Evolutionary conservation across 53 echinoderm and acorn worm genomes (phyloP), one percentile per base, ranked within the genome.

Genomic region (Echinometra lucunter): DNA sequence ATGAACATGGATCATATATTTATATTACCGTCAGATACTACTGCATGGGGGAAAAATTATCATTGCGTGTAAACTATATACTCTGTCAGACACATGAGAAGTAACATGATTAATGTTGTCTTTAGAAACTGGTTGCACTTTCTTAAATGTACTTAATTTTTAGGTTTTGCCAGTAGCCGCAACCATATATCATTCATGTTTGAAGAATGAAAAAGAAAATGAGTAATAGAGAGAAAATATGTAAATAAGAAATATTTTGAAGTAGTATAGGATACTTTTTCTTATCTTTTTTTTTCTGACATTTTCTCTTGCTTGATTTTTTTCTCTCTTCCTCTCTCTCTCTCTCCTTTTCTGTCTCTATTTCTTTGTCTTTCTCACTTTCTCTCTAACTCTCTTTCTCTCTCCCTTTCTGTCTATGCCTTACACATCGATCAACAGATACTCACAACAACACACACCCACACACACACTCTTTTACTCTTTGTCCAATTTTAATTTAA

Each of bases 171-270:
- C 78, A 42, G 38, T 78, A 38, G 42, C 42, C 35, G 23, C 38
- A 18, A 38, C 42, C n/a, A n/a, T n/a, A n/a, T 78, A 78, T 42
- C 42, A 78, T 78, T 42, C 21, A 6, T 78, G 21, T 78, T 42
- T 6, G 42, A 78, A 13, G 40, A 42, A 67, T 30, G 30, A 69
- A 69, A 30, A 32, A 4, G 63, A 2, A 6, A 42, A 38, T 19
- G 44, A 40, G 35, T n/a, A 78, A 78, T 69, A 69, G 38, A 42
- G 42, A 78, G 42, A 40, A 78, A 78, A 78, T 40, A 42, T 78
- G 78, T 78, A 78, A 78, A 78, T 78, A 78, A 78, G 78, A 78
- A 30, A 78, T 78, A 78, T 78, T 78, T 78, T 78, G 78, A 78
- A 6, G 63, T 78, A 78, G 78, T 78, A 18, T 78, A 78, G 78